Conservation (phyloP, 2,113 vertebrate genomes). For the Acrocephalus kingi region DNA sequence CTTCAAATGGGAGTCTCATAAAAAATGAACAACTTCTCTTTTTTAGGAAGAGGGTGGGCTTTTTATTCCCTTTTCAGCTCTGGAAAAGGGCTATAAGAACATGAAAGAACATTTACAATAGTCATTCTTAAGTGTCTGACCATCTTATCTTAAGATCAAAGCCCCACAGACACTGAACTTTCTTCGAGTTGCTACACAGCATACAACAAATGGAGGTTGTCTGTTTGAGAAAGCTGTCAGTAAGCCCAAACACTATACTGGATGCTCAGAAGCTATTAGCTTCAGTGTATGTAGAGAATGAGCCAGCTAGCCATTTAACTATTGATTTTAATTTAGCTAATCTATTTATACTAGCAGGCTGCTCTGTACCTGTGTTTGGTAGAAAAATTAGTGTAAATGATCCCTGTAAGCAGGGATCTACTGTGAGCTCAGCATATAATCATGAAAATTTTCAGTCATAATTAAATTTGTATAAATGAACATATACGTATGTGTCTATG, state of each 20-base stretch:
- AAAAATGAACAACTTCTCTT: background rate
- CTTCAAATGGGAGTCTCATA: background rate
- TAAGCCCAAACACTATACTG: background rate
- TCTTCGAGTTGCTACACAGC: background rate
- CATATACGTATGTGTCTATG: background rate
- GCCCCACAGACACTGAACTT: background rate
- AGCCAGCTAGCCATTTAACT: background rate
- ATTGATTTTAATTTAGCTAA: background rate
- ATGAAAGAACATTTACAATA: background rate
- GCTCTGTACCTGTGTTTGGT: fast-evolving
- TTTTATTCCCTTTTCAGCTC: background rate
- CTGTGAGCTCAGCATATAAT: background rate
- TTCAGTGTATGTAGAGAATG: background rate
- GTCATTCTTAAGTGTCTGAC: background rate
- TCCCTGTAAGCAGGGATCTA: background rate
- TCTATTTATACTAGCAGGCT: background rate
- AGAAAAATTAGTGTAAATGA: background rate
- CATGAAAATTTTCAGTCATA: background rate
- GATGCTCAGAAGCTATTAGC: background rate
- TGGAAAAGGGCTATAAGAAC: background rate
- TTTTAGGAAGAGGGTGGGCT: fast-evolving
- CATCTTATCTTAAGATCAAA: background rate
- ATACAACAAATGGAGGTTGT: background rate
- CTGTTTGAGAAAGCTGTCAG: background rate
- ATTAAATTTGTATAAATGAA: background rate